Percentiles rank a stretch among this genome's conserved stretches.
Evolutionary conservation across 2,797 vertebrate species (phyloP).

Genomic region (Muscicapa striata): DNA sequence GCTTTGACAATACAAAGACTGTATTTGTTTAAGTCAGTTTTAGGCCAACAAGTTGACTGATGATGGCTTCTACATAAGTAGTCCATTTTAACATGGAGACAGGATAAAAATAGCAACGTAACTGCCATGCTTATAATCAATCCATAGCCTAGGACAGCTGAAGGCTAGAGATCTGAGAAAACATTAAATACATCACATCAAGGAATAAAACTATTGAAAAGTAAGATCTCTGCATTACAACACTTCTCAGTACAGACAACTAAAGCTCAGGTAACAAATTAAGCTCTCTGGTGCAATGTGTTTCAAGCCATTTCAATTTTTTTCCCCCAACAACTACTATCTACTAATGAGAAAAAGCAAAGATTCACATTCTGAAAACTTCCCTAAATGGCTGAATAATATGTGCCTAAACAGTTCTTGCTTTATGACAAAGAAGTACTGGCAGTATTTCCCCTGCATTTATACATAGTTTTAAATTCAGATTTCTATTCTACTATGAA

Average conservation of each 20-base stretch:
- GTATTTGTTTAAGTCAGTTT: not conserved
- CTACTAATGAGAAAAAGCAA: not conserved
- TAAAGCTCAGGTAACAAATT: not conserved
- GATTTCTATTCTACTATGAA: not conserved
- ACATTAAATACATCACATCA: not conserved
- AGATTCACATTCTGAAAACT: not conserved
- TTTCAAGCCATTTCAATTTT: not conserved
- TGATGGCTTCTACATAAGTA: not conserved
- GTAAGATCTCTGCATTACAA: not conserved
- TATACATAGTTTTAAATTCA: not conserved
- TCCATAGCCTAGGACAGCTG: not conserved
- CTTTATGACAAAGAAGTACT: not conserved
- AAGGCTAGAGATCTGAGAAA: constrained; percentile 14
- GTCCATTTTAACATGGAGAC: not conserved
- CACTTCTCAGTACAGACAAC: not conserved
- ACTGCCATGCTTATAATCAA: not conserved
- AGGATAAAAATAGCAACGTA: not conserved
- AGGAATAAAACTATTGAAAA: not conserved
- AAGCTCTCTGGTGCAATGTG: not conserved
- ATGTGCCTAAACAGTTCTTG: not conserved
- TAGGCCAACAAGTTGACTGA: not conserved
- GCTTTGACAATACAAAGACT: not conserved
- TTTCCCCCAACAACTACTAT: not conserved
- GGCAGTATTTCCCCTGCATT: not conserved
- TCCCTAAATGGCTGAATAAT: not conserved